Conservation (phyloP, 2,888 invertebrate species). For the Tortricodes alternella region DNA sequence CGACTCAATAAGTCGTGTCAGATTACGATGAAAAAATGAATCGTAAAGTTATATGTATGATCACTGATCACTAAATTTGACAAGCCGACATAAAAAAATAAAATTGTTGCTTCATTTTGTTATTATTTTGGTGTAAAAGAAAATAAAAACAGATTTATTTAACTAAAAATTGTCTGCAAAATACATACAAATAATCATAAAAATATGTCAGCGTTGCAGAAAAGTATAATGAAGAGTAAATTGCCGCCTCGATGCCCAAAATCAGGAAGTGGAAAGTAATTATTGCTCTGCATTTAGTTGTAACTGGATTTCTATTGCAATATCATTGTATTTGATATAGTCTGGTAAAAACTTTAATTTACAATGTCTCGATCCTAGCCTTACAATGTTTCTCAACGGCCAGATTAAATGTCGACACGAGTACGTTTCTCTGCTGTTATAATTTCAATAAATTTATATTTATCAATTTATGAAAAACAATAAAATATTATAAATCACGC, state of each 20-base stretch:
- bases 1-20: background rate
- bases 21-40: background rate
- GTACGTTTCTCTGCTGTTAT: background rate
- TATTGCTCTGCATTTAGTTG: conserved; percentile 18
- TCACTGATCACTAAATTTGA: conserved; percentile 15
- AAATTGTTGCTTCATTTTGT: conserved; percentile 10
- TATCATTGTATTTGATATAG: conserved; percentile 21
- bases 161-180: conserved; percentile 3
- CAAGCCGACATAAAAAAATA: conserved; percentile 4
- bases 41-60: background rate
- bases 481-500: too few species aligned
- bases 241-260: conserved; percentile 83
- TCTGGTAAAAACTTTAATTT: conserved; percentile 3
- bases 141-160: conserved; percentile 8
- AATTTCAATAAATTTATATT: too few species aligned
- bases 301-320: conserved; percentile 5
- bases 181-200: background rate
- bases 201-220: conserved; percentile 87
- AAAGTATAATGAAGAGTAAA: conserved; percentile 86
- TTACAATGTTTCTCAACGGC: background rate
- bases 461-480: too few species aligned
- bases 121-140: conserved; percentile 15
- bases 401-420: background rate
- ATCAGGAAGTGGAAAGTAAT: conserved; percentile 63
- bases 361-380: background rate